Percentiles rank a stretch among this genome's conserved stretches.
Conservation (phyloP, 2,797 vertebrate species). For the Gymnocypris eckloni region DNA sequence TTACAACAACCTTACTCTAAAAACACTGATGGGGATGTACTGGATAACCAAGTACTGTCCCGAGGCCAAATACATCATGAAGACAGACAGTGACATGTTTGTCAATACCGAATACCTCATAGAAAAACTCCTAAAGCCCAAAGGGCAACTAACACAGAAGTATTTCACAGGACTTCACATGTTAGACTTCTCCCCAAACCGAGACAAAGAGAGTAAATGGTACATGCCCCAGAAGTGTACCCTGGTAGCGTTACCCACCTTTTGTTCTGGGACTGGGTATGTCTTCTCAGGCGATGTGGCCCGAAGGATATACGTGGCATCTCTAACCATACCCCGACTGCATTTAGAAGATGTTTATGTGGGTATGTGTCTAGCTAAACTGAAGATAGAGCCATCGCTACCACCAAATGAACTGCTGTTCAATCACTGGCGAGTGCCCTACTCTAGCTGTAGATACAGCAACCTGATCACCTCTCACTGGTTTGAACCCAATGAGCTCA, state of each 20-base stretch:
- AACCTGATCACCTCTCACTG: slow-evolving; percentile 97
- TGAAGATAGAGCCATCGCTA: slow-evolving; percentile 86
- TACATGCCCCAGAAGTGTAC: slow-evolving; percentile 95
- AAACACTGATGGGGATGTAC: slow-evolving; percentile 98
- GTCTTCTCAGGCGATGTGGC: slow-evolving; percentile 95
- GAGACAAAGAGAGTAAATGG: slow-evolving; percentile 96
- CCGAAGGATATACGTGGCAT: slow-evolving; percentile 87
- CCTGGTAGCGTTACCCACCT: slow-evolving; percentile 90
- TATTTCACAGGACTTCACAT: slow-evolving; percentile 96
- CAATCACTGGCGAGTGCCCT: slow-evolving; percentile 97
- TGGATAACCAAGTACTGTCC: slow-evolving; percentile 93
- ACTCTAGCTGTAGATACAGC: slow-evolving; percentile 98
- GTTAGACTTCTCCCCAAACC: slow-evolving; percentile 89
- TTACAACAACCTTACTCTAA: slow-evolving; percentile 95
- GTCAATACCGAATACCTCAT: slow-evolving; percentile 96
- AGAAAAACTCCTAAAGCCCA: slow-evolving; percentile 89
- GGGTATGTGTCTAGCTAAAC: slow-evolving; percentile 91
- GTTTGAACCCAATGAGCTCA: slow-evolving; percentile 92
- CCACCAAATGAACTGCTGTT: slow-evolving; percentile 94
- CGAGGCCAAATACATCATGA: slow-evolving; percentile 89
- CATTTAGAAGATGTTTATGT: slow-evolving; percentile 97
- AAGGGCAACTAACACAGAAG: slow-evolving; percentile 81
- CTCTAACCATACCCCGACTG: slow-evolving; percentile 84
- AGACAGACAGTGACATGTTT: slow-evolving; percentile 98
- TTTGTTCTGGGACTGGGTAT: slow-evolving; percentile 98